Conservation (phyloP, 2,113 vertebrate genomes). For the Accipiter cooperii region DNA sequence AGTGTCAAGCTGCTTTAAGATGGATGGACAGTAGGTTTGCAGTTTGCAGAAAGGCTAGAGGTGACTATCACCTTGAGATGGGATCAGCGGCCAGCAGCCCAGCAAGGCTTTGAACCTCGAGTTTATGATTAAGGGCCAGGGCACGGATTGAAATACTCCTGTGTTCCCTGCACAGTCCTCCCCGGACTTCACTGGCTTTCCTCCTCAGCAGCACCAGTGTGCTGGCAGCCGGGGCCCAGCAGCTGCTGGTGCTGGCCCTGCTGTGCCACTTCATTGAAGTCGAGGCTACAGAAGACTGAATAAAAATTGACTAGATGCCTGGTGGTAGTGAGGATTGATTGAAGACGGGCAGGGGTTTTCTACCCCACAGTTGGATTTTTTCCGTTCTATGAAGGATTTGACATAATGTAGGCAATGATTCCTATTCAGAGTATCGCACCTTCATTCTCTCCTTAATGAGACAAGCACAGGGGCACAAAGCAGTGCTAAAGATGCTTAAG, state of each 20-base stretch:
- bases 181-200: neutral
- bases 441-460: conserved; percentile 58
- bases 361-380: conserved; percentile 80
- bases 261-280: conserved; percentile 86
- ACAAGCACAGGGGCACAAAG: neutral
- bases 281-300: conserved; percentile 69
- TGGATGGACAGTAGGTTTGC: conserved; percentile 84
- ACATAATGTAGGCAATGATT: conserved; percentile 73
- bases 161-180: neutral
- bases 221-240: conserved; percentile 15
- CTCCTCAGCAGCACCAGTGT: neutral
- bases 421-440: neutral
- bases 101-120: conserved; percentile 70
- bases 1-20: conserved; percentile 88
- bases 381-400: conserved; percentile 78
- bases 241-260: conserved; percentile 64
- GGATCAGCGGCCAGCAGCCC: conserved; percentile 70
- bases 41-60: conserved; percentile 78
- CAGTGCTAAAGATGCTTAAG: neutral
- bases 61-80: conserved; percentile 82
- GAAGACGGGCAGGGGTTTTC: conserved; percentile 82
- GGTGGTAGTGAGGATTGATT: conserved; percentile 83
- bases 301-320: conserved; percentile 81
- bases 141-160: conserved; percentile 57
- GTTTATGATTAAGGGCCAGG: conserved; percentile 76